Conservation (phyloP, 2,888 invertebrate species). For the Odontocolon sp. region DNA sequence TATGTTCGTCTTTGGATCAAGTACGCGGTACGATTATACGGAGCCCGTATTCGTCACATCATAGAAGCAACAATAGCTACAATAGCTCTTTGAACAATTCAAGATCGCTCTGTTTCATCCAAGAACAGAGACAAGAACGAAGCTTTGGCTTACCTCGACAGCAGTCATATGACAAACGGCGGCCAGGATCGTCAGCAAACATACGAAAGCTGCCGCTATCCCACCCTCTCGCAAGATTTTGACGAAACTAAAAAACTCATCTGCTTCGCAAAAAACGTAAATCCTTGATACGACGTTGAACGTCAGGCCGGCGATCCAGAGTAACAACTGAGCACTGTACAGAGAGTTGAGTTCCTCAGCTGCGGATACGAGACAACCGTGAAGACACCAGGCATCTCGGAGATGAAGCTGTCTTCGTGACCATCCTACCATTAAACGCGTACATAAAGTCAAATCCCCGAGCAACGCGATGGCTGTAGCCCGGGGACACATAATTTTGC, state of each 20-base stretch:
- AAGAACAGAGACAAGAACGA: too few relatives aligned
- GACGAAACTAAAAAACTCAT: not conserved
- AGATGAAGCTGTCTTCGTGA: slow-evolving; percentile 31
- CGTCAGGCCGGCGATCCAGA: slow-evolving; percentile 45
- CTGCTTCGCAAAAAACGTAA: slow-evolving; percentile 35
- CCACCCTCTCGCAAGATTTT: slow-evolving; percentile 41
- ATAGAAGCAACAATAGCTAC: too few relatives aligned
- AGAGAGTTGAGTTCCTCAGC: slow-evolving; percentile 42
- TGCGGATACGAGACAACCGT: slow-evolving; percentile 40
- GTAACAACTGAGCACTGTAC: slow-evolving; percentile 36
- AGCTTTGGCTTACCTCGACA: slow-evolving; percentile 42
- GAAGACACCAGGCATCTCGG: slow-evolving; percentile 46
- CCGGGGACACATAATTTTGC: too few relatives aligned
- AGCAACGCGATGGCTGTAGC: not conserved
- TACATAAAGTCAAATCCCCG: not conserved
- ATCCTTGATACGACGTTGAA: slow-evolving; percentile 48
- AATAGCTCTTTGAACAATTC: too few relatives aligned
- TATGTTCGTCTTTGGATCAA: too few relatives aligned
- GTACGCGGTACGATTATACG: too few relatives aligned
- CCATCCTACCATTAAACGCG: slow-evolving; percentile 31
- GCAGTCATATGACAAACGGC: slow-evolving; percentile 47
- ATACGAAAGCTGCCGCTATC: slow-evolving; percentile 10
- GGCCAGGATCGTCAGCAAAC: slow-evolving; percentile 24
- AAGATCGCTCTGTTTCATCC: too few relatives aligned
- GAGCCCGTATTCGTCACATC: too few relatives aligned